Percentiles rank a stretch among this genome's conserved stretches.
Conservation (phyloP, 2,888 invertebrate species). For the Rambutsinella grinnellia region DNA sequence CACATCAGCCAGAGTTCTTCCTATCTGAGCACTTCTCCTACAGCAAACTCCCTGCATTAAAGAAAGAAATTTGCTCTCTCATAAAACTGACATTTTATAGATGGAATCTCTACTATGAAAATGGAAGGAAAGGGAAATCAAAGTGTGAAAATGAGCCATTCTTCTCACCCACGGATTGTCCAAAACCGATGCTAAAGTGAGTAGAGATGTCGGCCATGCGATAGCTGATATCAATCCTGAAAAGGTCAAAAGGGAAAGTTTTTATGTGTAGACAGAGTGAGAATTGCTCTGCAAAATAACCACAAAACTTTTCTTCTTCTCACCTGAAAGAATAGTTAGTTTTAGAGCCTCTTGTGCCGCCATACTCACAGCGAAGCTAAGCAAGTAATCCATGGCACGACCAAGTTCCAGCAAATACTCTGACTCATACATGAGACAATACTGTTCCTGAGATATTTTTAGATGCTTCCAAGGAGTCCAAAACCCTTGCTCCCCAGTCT, state of each 20-base stretch:
- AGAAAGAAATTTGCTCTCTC: no score
- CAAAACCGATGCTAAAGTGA: conserved; percentile 73
- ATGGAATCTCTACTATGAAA: no score
- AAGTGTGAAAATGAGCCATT: conserved; percentile 5
- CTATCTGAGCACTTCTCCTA: conserved; percentile 74
- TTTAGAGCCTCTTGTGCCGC: conserved; percentile 77
- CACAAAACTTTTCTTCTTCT: conserved; percentile 35
- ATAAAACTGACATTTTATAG: no score
- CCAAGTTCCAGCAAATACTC: conserved; percentile 75
- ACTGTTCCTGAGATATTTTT: conserved; percentile 75
- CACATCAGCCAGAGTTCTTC: conserved; percentile 77
- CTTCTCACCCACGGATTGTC: conserved; percentile 77
- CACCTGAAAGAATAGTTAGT: conserved; percentile 75
- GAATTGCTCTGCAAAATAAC: not conserved
- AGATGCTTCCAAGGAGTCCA: conserved; percentile 74
- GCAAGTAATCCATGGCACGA: conserved; percentile 75
- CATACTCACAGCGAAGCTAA: conserved; percentile 73
- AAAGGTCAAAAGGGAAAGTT: conserved; percentile 25
- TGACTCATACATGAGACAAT: conserved; percentile 76
- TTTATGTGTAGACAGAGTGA: not conserved
- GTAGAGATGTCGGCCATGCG: conserved; percentile 76
- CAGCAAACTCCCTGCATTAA: conserved; percentile 73
- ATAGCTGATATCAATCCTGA: conserved; percentile 76
- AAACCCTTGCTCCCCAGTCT: conserved; percentile 69
- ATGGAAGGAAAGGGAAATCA: not conserved